These are phyloP conservation scores for Limanda limanda DNA, from an alignment of 2,113 vertebrate genomes.

Conservation along the genomic window DNA sequence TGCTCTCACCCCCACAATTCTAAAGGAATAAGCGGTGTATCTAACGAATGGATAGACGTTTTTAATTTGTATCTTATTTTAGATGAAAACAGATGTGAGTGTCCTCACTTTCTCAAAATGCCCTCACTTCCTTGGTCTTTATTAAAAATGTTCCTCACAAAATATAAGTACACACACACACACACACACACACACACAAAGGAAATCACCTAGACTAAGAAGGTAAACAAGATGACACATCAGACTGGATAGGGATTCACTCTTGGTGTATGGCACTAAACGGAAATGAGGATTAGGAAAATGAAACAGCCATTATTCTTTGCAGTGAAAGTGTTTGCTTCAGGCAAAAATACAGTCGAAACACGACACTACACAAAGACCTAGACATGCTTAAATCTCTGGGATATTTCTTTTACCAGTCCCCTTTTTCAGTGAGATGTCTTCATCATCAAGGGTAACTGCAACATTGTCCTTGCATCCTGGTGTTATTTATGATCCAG, in stretches of 20 bases:
- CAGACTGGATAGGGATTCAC: background rate
- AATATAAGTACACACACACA: too few relatives aligned
- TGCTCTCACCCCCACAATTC: too few relatives aligned
- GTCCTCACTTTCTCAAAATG: too few relatives aligned
- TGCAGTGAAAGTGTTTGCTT: background rate
- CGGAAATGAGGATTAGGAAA: background rate
- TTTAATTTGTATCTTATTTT: too few relatives aligned
- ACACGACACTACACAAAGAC: conserved; percentile 1
- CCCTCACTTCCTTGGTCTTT: too few relatives aligned
- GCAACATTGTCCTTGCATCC: conserved; percentile 45
- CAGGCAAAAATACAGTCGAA: conserved; percentile 2
- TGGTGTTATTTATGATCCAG: conserved; percentile 35
- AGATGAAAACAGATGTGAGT: too few relatives aligned
- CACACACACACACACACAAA: too few relatives aligned
- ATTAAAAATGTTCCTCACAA: too few relatives aligned
- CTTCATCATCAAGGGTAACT: conserved; percentile 35
- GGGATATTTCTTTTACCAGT: conserved; percentile 10
- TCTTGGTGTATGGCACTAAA: background rate
- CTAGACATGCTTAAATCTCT: background rate
- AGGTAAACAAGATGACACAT: background rate
- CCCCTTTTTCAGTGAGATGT: conserved; percentile 19
- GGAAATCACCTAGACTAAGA: background rate
- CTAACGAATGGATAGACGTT: too few relatives aligned
- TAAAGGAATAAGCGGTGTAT: too few relatives aligned
- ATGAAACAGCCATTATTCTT: background rate